These are phyloP conservation scores for Fregetta grallaria DNA, from an alignment of 2,113 vertebrate genomes.

Conservation along the genomic window DNA sequence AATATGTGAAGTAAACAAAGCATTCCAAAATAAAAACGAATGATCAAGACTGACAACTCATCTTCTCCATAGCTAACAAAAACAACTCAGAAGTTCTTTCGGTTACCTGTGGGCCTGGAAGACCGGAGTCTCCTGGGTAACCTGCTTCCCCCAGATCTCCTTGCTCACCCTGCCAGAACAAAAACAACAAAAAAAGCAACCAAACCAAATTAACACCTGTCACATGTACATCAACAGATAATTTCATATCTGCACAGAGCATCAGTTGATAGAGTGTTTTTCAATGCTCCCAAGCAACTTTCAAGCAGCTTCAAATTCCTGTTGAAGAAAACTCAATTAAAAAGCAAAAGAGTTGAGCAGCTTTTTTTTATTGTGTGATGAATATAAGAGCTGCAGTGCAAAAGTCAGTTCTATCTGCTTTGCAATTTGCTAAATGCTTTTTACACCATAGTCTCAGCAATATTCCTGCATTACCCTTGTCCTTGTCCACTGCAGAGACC, in stretches of 20 bases:
- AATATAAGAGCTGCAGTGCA: neutral
- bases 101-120: constrained; percentile 62
- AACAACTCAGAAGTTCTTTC: neutral
- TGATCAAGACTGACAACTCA: neutral
- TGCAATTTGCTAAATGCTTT: neutral
- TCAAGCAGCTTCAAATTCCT: neutral
- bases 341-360: neutral
- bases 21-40: neutral
- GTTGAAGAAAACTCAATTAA: neutral
- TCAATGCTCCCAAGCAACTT: neutral
- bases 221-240: neutral
- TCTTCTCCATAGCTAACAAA: neutral
- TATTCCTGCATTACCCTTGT: neutral
- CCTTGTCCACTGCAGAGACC: neutral
- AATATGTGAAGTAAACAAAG: neutral
- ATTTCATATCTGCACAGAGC: neutral
- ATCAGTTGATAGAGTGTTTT: neutral
- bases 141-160: constrained; percentile 56
- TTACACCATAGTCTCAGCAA: neutral
- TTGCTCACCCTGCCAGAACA: constrained; percentile 50
- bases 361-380: neutral
- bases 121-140: constrained; percentile 50
- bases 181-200: neutral
- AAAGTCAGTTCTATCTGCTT: neutral
- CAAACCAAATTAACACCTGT: neutral